phyloP scores from a whole-genome alignment of 2,113 vertebrate species.

The Guaruba guarouba region DNA sequence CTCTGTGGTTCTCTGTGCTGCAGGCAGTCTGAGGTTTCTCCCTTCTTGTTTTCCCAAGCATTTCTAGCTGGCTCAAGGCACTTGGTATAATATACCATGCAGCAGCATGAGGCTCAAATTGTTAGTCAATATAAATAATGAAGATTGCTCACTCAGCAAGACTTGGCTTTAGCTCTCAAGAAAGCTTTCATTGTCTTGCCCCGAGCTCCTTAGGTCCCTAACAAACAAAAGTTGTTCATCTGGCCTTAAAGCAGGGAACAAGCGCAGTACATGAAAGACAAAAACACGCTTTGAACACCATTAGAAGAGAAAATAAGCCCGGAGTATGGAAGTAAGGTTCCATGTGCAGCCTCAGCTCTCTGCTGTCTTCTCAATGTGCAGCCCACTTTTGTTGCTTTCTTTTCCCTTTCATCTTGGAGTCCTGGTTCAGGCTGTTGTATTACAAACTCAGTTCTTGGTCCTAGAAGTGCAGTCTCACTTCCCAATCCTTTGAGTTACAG shows the following conservation, averaged over 20 bases:
- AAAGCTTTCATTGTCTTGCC: not conserved
- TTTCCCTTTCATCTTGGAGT: not conserved
- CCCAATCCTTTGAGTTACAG: not conserved
- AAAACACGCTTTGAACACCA: not conserved
- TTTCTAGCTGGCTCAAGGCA: not conserved
- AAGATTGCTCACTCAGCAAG: not conserved
- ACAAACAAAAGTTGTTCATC: not conserved
- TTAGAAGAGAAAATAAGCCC: not conserved
- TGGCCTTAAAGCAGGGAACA: not conserved
- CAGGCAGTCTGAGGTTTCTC: not conserved
- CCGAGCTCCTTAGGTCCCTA: not conserved
- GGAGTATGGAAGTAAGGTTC: not conserved
- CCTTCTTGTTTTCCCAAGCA: not conserved
- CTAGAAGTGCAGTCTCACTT: not conserved
- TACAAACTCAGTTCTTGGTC: not conserved
- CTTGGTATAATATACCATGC: not conserved
- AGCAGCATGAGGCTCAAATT: not conserved
- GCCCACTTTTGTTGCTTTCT: not conserved
- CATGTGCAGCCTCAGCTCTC: not conserved
- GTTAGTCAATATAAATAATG: not conserved
- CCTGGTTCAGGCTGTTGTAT: not conserved
- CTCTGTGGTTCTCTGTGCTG: not conserved
- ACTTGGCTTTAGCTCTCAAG: not conserved
- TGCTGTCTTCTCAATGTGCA: not conserved
- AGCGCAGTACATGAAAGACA: not conserved